Conservation (phyloP, 2,113 vertebrate species). For the Seriola rivoliana region DNA sequence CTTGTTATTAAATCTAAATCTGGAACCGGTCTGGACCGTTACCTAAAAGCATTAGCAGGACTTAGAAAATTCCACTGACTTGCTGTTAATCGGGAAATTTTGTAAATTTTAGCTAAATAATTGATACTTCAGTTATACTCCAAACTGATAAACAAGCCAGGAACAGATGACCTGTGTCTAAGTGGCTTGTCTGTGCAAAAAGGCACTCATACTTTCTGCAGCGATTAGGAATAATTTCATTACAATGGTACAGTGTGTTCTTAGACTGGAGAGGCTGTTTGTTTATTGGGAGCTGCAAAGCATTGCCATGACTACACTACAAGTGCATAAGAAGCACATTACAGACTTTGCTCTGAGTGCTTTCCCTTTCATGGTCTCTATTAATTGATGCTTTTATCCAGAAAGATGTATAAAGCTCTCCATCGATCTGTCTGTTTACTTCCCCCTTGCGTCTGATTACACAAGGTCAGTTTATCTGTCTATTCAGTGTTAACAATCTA, state of each 20-base stretch:
- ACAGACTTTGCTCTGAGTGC: not conserved
- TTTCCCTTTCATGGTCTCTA: not conserved
- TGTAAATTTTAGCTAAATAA: not conserved
- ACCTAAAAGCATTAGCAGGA: constrained; percentile 15
- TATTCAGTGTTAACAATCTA: not conserved
- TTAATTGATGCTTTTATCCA: not conserved
- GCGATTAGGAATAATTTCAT: not conserved
- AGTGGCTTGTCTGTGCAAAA: not conserved
- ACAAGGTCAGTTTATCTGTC: not conserved
- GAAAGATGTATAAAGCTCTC: not conserved
- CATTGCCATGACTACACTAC: constrained; percentile 4
- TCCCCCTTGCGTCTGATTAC: not conserved
- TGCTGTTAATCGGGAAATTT: not conserved
- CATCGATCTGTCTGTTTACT: not conserved
- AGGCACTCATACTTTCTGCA: not conserved
- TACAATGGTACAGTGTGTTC: not conserved
- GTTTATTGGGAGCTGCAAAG: not conserved
- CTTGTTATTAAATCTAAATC: not conserved
- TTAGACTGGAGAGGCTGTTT: constrained; percentile 5
- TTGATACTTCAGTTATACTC: not conserved
- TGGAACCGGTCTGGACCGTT: not conserved
- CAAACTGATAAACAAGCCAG: constrained; percentile 2
- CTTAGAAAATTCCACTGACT: not conserved
- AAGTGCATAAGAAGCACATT: not conserved
- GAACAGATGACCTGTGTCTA: not conserved